These are phyloP conservation scores for Macaca mulatta DNA, from an alignment of 2,113 vertebrate species.

Conservation along the genomic window DNA sequence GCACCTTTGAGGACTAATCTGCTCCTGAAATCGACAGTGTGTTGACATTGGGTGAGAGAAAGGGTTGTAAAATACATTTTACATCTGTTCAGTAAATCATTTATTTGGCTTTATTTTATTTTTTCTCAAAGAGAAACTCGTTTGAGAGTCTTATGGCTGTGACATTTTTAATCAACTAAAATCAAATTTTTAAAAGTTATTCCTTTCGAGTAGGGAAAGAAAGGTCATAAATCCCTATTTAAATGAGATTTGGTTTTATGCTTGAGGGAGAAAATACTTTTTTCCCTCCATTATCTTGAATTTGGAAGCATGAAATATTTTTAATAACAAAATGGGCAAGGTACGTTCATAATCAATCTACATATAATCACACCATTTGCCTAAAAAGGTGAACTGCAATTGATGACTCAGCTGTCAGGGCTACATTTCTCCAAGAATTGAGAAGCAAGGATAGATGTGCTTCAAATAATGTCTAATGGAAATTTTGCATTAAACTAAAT, in stretches of 20 bases:
- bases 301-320: constrained; percentile 28
- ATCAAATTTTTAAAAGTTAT: background rate
- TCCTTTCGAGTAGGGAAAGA: background rate
- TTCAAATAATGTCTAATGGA: background rate
- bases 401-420: background rate
- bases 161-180: constrained; percentile 31
- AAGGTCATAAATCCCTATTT: background rate
- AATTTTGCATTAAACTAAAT: background rate
- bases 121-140: background rate
- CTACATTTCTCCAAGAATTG: background rate
- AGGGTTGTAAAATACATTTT: background rate
- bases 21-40: background rate
- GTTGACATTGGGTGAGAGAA: background rate
- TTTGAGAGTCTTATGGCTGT: background rate
- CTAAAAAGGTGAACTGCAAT: background rate
- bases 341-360: background rate
- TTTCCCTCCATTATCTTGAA: background rate
- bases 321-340: constrained; percentile 4
- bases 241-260: constrained; percentile 29
- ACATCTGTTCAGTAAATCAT: background rate
- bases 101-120: background rate
- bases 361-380: background rate
- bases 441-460: background rate
- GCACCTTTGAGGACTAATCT: background rate
- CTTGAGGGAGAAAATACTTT: background rate